Evolutionary conservation across 2,113 vertebrate species (phyloP), one percentile per base, ranked within the genome.

Genomic region (Chinchilla lanigera): DNA sequence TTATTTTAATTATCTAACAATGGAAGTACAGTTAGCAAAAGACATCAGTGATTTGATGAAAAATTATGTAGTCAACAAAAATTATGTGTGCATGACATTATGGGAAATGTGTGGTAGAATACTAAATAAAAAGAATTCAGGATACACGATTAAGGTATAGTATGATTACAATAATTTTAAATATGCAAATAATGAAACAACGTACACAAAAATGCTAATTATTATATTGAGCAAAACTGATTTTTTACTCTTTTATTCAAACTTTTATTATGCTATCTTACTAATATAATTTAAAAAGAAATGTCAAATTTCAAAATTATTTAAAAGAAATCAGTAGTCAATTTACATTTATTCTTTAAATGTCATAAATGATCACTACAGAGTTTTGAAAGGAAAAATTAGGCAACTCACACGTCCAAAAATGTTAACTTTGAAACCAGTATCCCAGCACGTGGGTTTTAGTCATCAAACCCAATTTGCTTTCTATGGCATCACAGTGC

Each of bases 401-500:
- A 6, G 13, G 84, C 30, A 94, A 73, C 24, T 93, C 58, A 26
- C 35, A 83, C 24, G 94, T 96, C 88, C 71, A 65, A 92, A 95
- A 94, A 80, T 50, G 28, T 38, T 35, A 82, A 92, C 78, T 96
- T 90, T 54, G 78, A 96, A 96, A 86, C 61, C 1, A 10, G 6
- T 83, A 92, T 91, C 41, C 58, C 67, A 69, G 24, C 3, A 0
- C 93, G 52, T 56, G 73, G 77, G 44, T 98, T 96, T 98, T 96
- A 65, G 93, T 83, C 92, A 93, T 97, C 97, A 98, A 98, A 97
- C 58, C 92, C 94, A 97, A 97, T 98, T 98, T 98, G 50, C 89
- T 96, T 98, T 98, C 98, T 89, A 44, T 94, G 90, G 90, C 98
- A 97, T 98, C 96, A 98, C 54, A 69, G 78, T 61, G 88, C 69